Evolutionary conservation across 2,113 vertebrate genomes (phyloP), one percentile per base, ranked within the genome.

Genomic region (Mastomys natalensis): DNA sequence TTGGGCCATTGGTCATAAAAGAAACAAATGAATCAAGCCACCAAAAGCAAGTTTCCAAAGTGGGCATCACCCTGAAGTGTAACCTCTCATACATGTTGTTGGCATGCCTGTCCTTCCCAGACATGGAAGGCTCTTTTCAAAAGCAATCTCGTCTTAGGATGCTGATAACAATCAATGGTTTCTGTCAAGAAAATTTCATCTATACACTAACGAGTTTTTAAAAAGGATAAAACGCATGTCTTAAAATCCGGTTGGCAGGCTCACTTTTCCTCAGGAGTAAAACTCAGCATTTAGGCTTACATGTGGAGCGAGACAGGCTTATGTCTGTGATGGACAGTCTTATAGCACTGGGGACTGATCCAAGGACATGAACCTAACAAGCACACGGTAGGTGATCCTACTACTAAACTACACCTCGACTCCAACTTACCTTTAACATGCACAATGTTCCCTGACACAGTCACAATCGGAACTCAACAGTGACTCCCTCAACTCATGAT

Each of bases 201-300:
- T 94, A 62, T 37, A 90, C 31, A 53, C 17, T 64, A 90, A 80
- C 22, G 80, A 3, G 11, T 34, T 68, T 45, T 68, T 68, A 5
- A 31, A 17, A 82, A 90, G 64, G n/a, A 31, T 68, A 66, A 94
- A 95, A 94, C 12, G 87, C 87, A 88, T 15, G 81, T 21, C 86
- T 92, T 73, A 64, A 73, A 81, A 26, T 62, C 93, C 53, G 55
- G n/a, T 26, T 48, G 66, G 70, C 64, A 70, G 48, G 64, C 53
- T 66, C 40, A 40, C 11, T 58, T 26, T 48, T 86, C 68, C 12
- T 43, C 40, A 37, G 68, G 34, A 45, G 55, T 66, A 48, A 76
- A 94, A 80, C 43, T 53, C 7, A 58, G 78, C 34, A 60, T 78
- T 77, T 53, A 40, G 15, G 37, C 26, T 88, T 40, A 8, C 7